Base-by-base conservation (phyloP, 2,888 invertebrate genomes). In the Ommatoiulus sabulosus region DNA sequence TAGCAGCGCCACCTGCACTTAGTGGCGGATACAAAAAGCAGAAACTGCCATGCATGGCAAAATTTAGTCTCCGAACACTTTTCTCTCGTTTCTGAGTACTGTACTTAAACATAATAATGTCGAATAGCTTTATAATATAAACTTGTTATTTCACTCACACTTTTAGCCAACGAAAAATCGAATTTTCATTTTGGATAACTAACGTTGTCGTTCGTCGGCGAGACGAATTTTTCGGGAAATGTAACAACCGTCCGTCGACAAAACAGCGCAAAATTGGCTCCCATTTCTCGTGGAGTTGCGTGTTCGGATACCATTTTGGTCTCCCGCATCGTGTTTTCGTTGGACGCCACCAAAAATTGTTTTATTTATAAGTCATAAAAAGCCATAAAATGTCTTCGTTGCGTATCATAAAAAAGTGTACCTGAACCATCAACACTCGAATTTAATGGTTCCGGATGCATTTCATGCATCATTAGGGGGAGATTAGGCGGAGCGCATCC, bases 301-400 rank as follows among this genome's bases (percentile, higher is more conserved):
- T 72, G 72, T 10, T 72, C 6, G 72, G n/a, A n/a, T 20, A 10
- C 72, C 72, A 72, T 72, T 72, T 72, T 20, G 63, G 63, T 63
- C 63, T 63, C 63, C 63, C 17, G 52, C 52, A 15, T 52, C 52
- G 52, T 52, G 52, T 52, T 52, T 52, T 52, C 52, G 52, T 52
- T 52, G 52, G 52, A 52, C 52, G 52, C 52, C 15, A 63, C 63
- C n/a, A 84, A 84, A 85, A 85, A 43, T 35, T 85, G 85, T 85
- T 85, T 85, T 85, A 85, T 85, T 85, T 35, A 84, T 85, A 85
- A 43, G 85, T 85, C 85, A 85, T 85, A 85, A 85, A 85, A 85
- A 46, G 84, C 17, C 85, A 85, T 85, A 85, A 85, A 85, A 85
- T 35, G 84, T 84, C 84, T 84, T 84, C 84, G 35, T 84, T 24